Evolutionary conservation across 2,797 vertebrate genomes (phyloP).

Genomic region (Lophotriccus pileatus): DNA sequence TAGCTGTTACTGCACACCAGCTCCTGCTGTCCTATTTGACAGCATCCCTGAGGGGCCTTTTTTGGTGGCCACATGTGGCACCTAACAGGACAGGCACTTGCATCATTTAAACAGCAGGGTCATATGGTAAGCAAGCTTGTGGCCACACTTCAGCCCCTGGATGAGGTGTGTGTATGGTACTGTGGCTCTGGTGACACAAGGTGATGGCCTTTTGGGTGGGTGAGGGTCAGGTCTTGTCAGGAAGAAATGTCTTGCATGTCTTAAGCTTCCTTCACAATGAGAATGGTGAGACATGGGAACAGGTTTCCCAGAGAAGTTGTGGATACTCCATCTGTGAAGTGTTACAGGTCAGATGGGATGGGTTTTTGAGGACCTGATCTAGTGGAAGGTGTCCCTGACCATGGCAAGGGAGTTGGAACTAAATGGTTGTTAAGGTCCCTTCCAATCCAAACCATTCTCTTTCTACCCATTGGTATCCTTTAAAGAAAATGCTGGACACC

Average conservation of each 20-base stretch:
- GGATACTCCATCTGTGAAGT: background rate
- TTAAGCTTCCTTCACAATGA: background rate
- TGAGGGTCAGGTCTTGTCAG: background rate
- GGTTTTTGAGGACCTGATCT: background rate
- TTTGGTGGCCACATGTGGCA: background rate
- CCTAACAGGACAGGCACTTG: background rate
- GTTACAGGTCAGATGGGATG: background rate
- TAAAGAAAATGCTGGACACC: background rate
- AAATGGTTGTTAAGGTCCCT: background rate
- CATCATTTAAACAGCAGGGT: background rate
- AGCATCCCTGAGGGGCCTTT: rapidly evolving
- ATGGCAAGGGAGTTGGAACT: background rate
- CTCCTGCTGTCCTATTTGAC: background rate
- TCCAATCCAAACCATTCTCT: background rate
- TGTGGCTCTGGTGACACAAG: background rate
- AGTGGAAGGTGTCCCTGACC: background rate
- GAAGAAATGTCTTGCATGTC: background rate
- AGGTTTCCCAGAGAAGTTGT: background rate
- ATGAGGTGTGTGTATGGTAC: background rate
- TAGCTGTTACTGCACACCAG: background rate
- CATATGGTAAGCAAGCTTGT: background rate
- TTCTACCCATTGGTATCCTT: background rate
- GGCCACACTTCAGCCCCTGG: background rate
- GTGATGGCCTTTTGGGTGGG: background rate
- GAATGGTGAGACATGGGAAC: background rate